Evolutionary conservation across 2,113 vertebrate species (phyloP).

Genomic region (Okapia johnstoni): DNA sequence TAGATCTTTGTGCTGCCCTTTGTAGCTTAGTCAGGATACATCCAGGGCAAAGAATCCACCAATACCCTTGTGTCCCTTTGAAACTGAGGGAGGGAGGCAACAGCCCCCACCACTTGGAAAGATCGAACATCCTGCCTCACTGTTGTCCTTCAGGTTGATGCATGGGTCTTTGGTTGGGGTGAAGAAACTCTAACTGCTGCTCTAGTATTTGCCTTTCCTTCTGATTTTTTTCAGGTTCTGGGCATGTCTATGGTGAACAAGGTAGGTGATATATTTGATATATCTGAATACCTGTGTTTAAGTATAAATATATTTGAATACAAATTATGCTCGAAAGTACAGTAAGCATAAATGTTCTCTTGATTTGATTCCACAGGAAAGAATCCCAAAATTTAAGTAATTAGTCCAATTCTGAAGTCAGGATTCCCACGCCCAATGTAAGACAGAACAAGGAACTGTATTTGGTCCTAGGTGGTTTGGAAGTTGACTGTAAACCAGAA

Average conservation of each 20-base stretch:
- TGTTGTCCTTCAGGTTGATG: background rate
- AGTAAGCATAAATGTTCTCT: background rate
- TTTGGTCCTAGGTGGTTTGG: background rate
- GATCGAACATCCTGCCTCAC: background rate
- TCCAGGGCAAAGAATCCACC: background rate
- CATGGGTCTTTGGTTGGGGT: background rate
- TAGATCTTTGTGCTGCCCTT: background rate
- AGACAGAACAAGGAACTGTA: background rate
- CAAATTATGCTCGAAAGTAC: background rate
- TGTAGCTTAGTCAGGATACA: background rate
- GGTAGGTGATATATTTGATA: conserved; percentile 45
- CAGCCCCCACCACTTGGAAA: accelerated
- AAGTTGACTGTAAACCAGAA: background rate
- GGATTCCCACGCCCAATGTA: background rate
- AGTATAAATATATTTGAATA: background rate
- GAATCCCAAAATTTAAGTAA: background rate
- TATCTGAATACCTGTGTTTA: background rate
- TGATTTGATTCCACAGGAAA: background rate
- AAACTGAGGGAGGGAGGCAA: background rate
- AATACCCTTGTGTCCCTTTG: background rate
- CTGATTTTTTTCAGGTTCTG: conserved; percentile 67
- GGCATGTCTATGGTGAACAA: conserved; percentile 70
- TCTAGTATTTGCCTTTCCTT: conserved; percentile 19
- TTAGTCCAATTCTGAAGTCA: background rate
- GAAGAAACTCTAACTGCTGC: background rate